Evolutionary conservation across 2,797 vertebrate genomes (phyloP).

Genomic region (Chromobotia macracanthus): DNA sequence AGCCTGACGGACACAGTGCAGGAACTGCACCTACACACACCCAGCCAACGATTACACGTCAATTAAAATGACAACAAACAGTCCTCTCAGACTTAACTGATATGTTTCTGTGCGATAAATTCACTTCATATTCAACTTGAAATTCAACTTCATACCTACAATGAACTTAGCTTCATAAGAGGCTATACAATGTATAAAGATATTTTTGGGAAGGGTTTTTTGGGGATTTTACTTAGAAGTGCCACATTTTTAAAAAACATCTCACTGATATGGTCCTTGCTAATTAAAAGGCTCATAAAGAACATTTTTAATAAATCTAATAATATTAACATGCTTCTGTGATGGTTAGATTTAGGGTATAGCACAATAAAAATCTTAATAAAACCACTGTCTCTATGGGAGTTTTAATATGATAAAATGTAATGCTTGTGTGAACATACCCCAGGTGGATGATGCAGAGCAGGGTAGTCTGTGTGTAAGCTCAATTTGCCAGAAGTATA

Average conservation of each 20-base stretch:
- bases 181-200: background rate
- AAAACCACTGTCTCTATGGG: too few species aligned
- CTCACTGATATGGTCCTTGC: too few species aligned
- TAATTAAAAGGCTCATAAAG: too few species aligned
- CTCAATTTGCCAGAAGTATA: slow-evolving; percentile 89
- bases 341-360: too few species aligned
- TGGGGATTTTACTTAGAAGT: background rate
- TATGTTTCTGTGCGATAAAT: too few species aligned
- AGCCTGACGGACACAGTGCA: slow-evolving; percentile 91
- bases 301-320: background rate
- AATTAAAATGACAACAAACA: background rate
- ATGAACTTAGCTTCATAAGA: background rate
- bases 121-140: too few species aligned
- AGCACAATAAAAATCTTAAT: too few species aligned
- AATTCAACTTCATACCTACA: background rate
- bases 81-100: background rate
- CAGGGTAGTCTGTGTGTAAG: slow-evolving; percentile 93
- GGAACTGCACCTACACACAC: slow-evolving; percentile 85
- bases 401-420: too few species aligned
- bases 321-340: background rate
- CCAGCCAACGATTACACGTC: slow-evolving; percentile 19
- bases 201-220: background rate
- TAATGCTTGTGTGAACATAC: slow-evolving; percentile 74
- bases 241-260: too few species aligned
- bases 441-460: slow-evolving; percentile 88